Evolutionary conservation across 2,113 vertebrate genomes (phyloP), one percentile per base, ranked within the genome.

Genomic region (Hypomesus transpacificus): DNA sequence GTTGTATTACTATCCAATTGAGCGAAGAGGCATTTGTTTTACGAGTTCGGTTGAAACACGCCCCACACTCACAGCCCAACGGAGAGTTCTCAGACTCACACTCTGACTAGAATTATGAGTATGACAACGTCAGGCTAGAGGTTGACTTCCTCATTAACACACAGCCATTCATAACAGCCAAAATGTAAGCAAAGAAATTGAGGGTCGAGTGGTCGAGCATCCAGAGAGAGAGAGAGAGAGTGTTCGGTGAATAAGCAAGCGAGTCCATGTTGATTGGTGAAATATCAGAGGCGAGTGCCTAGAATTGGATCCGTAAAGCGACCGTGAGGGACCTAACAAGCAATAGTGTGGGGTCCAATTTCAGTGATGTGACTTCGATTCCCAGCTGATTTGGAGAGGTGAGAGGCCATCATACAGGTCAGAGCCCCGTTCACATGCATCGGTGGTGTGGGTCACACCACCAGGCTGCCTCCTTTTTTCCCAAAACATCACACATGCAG

Each of bases 271-370:
- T 24, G 51, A 52, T 53, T 52, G 65, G 13, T 53, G 14, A 53
- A 51, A 24, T 51, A 11, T 63, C 16, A 63, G 28, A 59, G 31
- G 62, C n/a, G 62, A 64, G 16, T 6, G 26, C 16, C 28, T 17
- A 64, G 14, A 64, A 31, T 64, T 64, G 17, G 9, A 64, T 34
- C 28, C 14, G 18, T 64, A 17, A 64, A 3, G 13, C 22, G 51
- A 28, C 59, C 14, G 17, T 6, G 51, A 26, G 14, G 17, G 50
- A 67, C 28, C 14, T 6, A 28, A 70, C 6, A 72, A 51, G 24
- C 61, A 22, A 70, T 66, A 54, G 50, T 54, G 56, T n/a, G 39
- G 51, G 64, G n/a, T 73, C 60, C 31, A 14, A 14, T 52, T 76
- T 3, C 66, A 57, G 24, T 24, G 65, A 39, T 8, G 46, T 52